Evolutionary conservation across 2,113 vertebrate genomes (phyloP).

Genomic region (Ammospiza nelsoni): DNA sequence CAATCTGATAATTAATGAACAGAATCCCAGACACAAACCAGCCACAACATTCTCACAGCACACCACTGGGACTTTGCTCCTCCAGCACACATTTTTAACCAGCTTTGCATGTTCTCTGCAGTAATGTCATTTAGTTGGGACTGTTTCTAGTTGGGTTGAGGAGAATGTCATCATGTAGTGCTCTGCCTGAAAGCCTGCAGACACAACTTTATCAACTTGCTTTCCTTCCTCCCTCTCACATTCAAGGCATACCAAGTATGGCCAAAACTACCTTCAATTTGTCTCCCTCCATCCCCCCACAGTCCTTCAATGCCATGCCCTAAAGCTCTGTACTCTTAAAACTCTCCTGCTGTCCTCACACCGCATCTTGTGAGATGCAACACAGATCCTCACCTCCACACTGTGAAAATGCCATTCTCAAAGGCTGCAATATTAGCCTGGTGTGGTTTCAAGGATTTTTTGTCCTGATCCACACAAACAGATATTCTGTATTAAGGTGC

Average conservation of each 20-base stretch:
- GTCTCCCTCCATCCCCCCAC: background rate
- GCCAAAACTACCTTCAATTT: rapidly evolving
- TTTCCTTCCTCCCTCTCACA: background rate
- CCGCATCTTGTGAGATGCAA: background rate
- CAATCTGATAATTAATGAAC: background rate
- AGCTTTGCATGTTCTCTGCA: background rate
- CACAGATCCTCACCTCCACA: background rate
- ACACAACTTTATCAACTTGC: background rate
- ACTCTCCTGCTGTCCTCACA: background rate
- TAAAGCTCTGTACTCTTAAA: background rate
- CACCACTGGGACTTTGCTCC: background rate
- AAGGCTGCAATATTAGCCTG: background rate
- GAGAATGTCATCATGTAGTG: background rate
- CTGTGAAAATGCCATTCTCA: background rate
- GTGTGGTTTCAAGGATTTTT: background rate
- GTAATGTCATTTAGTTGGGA: background rate
- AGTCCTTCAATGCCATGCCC: background rate
- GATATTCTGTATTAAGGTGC: background rate
- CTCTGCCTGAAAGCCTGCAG: background rate
- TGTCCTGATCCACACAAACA: background rate
- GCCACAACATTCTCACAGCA: background rate
- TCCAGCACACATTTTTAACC: background rate
- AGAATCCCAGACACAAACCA: background rate
- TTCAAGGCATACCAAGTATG: background rate
- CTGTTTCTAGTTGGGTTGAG: background rate